Evolutionary conservation across 2,888 invertebrate genomes (phyloP).

Genomic region (Camptogramma bilineatum): DNA sequence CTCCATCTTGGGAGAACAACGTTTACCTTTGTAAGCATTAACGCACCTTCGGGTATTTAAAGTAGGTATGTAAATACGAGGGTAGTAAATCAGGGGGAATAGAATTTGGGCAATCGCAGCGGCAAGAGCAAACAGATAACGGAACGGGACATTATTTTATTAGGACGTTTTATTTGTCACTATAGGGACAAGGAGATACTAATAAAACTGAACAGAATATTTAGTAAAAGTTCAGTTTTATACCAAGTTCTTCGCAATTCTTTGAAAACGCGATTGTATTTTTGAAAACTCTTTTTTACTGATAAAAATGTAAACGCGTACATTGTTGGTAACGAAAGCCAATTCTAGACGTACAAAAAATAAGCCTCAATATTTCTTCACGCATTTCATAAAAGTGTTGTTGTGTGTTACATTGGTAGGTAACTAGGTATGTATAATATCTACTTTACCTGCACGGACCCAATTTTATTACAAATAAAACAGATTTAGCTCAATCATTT

Average conservation of each 20-base stretch:
- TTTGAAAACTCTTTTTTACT: too few relatives aligned
- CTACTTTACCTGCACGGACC: constrained; percentile 15
- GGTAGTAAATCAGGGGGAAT: constrained; percentile 42
- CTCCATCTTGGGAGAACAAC: constrained; percentile 54
- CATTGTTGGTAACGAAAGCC: too few relatives aligned
- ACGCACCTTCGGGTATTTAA: constrained; percentile 45
- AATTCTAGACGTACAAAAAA: too few relatives aligned
- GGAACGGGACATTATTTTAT: constrained; percentile 29
- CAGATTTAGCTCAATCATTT: constrained; percentile 39
- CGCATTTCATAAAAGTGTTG: neutral
- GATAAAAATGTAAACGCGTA: too few relatives aligned
- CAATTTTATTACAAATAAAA: constrained; percentile 38
- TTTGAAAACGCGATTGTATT: too few relatives aligned
- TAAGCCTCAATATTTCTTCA: too few relatives aligned
- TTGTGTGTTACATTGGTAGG: neutral
- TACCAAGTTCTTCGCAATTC: too few relatives aligned
- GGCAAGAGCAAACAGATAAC: constrained; percentile 25
- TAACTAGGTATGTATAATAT: too few relatives aligned
- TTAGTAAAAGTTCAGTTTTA: too few relatives aligned
- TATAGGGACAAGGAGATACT: neutral
- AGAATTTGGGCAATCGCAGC: constrained; percentile 34
- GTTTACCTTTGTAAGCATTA: constrained; percentile 53
- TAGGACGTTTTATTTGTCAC: constrained; percentile 17
- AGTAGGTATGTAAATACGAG: constrained; percentile 45
- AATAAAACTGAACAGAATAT: neutral